A percentile compares a stretch with the other conserved stretches of the same genome.
These are phyloP conservation scores for Lampropteryx suffumata DNA, from an alignment of 2,888 invertebrate genomes.

Conservation along the genomic window DNA sequence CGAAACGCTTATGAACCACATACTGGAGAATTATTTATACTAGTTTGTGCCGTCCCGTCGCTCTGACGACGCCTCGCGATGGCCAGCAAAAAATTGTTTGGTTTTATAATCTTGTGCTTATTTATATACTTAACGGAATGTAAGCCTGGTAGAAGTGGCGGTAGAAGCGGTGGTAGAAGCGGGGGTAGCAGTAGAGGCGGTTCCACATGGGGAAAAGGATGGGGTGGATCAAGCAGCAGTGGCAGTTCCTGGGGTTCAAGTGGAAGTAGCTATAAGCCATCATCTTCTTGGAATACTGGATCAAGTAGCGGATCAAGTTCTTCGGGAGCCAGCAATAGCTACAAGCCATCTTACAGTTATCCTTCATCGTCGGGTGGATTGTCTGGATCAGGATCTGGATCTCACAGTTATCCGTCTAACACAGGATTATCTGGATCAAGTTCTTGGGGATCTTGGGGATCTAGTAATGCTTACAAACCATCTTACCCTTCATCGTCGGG, in stretches of 20 bases:
- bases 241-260: slow-evolving; percentile 18
- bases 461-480: slow-evolving; percentile 22
- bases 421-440: slow-evolving; percentile 36
- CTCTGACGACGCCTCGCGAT: slow-evolving; percentile 44
- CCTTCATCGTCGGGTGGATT: background rate
- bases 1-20: slow-evolving; percentile 39
- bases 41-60: slow-evolving; percentile 38
- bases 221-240: slow-evolving; percentile 24
- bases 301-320: slow-evolving; percentile 19
- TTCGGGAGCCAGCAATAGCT: slow-evolving; percentile 25
- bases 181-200: slow-evolving; percentile 35
- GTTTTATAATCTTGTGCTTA: slow-evolving; percentile 54
- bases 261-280: slow-evolving; percentile 30
- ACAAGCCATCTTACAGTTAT: too few relatives aligned
- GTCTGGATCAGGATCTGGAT: slow-evolving; percentile 10
- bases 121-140: slow-evolving; percentile 49
- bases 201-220: slow-evolving; percentile 32
- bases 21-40: slow-evolving; percentile 36
- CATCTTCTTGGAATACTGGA: slow-evolving; percentile 22
- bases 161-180: slow-evolving; percentile 38
- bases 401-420: slow-evolving; percentile 18
- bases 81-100: slow-evolving; percentile 63
- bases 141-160: slow-evolving; percentile 26
- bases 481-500: slow-evolving; percentile 31
- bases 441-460: slow-evolving; percentile 4